phyloP scores from a whole-genome alignment of 2,113 vertebrate genomes.

The Forbesichthys agassizii region DNA sequence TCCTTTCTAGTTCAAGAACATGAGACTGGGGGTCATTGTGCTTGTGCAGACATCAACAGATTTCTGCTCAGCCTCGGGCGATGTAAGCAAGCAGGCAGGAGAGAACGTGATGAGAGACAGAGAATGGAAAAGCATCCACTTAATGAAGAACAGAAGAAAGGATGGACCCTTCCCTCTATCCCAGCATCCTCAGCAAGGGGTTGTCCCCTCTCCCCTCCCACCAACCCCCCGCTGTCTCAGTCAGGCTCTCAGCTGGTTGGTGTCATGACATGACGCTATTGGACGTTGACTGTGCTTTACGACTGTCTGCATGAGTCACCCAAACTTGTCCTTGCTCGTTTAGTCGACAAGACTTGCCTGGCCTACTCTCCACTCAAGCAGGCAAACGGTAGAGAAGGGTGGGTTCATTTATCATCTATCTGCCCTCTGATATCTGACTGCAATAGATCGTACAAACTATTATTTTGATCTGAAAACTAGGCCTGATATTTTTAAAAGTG shows the following conservation, averaged over 20 bases:
- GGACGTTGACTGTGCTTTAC: constrained; percentile 47
- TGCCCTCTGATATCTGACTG: constrained; percentile 32
- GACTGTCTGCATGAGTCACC: constrained; percentile 54
- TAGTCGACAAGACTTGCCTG: constrained; percentile 3
- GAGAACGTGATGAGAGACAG: constrained; percentile 5
- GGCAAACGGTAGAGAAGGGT: constrained; percentile 11
- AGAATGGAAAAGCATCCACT: constrained; percentile 23
- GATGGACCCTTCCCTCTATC: constrained; percentile 23
- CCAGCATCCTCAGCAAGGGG: constrained; percentile 28
- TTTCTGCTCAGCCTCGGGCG: constrained; percentile 46
- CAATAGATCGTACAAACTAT: constrained; percentile 37
- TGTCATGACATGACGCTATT: constrained; percentile 58
- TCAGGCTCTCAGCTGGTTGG: constrained; percentile 40
- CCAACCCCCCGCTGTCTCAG: constrained; percentile 13
- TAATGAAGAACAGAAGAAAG: constrained; percentile 28
- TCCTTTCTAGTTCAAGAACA: constrained; percentile 44
- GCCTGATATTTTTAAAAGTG: neutral
- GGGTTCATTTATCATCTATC: constrained; percentile 14
- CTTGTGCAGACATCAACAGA: constrained; percentile 65
- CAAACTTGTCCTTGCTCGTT: constrained; percentile 26
- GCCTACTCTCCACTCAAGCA: neutral
- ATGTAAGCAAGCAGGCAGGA: constrained; percentile 9
- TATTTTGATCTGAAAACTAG: constrained; percentile 17
- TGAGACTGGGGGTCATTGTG: constrained; percentile 40
- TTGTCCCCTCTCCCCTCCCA: constrained; percentile 19